A percentile compares a stretch with the other conserved stretches of the same genome.
These are phyloP conservation scores for Eutolmus rufibarbis DNA, from an alignment of 2,888 invertebrate genomes.

Conservation along the genomic window DNA sequence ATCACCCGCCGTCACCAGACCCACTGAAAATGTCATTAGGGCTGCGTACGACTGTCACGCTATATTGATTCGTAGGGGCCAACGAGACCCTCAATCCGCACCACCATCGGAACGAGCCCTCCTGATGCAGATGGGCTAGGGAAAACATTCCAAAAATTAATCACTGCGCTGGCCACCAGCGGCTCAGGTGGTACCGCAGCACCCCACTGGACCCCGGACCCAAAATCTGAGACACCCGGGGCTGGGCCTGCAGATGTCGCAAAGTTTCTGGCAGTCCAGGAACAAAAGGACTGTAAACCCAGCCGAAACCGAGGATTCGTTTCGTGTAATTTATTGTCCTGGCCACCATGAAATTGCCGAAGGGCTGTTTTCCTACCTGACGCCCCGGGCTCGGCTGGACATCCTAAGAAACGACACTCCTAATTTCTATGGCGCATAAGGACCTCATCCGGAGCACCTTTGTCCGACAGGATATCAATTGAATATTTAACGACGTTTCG, in stretches of 20 bases:
- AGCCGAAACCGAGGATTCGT: neutral
- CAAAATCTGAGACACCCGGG: neutral
- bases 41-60: slow-evolving; percentile 13
- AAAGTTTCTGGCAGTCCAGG: neutral
- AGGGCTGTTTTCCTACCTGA: slow-evolving; percentile 22
- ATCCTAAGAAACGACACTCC: slow-evolving; percentile 24
- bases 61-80: slow-evolving; percentile 33
- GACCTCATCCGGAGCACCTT: slow-evolving; percentile 36
- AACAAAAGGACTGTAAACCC: slow-evolving; percentile 6
- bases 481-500: slow-evolving; percentile 38
- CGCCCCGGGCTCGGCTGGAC: neutral
- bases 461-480: slow-evolving; percentile 40
- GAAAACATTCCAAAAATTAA: slow-evolving; percentile 10
- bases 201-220: neutral
- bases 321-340: slow-evolving; percentile 29
- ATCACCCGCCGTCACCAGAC: slow-evolving; percentile 15
- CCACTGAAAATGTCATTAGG: slow-evolving; percentile 26
- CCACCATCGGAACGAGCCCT: neutral
- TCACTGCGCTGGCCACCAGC: neutral
- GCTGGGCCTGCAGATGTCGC: slow-evolving; percentile 18
- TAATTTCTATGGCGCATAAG: slow-evolving; percentile 31
- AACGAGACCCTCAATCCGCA: neutral
- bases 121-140: neutral
- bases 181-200: neutral
- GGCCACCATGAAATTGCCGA: slow-evolving; percentile 40